Evolutionary conservation across 2,797 vertebrate species (phyloP).

Genomic region (Sebastolobus alascanus): DNA sequence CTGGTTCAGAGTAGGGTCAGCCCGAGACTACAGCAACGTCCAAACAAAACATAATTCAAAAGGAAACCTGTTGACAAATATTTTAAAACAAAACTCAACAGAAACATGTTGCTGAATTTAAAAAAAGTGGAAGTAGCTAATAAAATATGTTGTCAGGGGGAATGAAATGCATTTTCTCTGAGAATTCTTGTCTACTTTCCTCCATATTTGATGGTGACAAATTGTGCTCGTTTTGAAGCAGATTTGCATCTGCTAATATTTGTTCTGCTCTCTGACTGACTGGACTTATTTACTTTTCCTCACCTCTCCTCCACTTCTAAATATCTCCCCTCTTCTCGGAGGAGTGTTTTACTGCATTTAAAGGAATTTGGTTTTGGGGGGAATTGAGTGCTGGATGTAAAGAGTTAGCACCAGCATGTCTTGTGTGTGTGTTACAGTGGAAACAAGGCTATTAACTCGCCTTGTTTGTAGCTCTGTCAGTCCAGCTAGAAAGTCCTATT

Average conservation of each 20-base stretch:
- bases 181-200: neutral
- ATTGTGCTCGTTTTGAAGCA: neutral
- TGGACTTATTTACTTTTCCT: neutral
- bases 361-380: neutral
- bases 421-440: neutral
- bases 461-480: neutral
- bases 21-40: neutral
- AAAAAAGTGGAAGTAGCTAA: neutral
- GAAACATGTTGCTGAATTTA: neutral
- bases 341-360: no score
- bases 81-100: neutral
- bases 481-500: neutral
- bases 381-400: neutral
- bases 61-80: neutral
- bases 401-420: no score
- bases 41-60: neutral
- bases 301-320: neutral
- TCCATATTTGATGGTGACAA: neutral
- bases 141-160: neutral
- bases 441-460: neutral
- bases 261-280: neutral
- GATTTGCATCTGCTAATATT: neutral
- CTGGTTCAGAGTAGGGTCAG: neutral
- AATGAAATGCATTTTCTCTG: neutral
- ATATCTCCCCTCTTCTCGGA: neutral